Base-by-base conservation (phyloP, 2,113 vertebrate species). In the Ammodytes marinus region DNA sequence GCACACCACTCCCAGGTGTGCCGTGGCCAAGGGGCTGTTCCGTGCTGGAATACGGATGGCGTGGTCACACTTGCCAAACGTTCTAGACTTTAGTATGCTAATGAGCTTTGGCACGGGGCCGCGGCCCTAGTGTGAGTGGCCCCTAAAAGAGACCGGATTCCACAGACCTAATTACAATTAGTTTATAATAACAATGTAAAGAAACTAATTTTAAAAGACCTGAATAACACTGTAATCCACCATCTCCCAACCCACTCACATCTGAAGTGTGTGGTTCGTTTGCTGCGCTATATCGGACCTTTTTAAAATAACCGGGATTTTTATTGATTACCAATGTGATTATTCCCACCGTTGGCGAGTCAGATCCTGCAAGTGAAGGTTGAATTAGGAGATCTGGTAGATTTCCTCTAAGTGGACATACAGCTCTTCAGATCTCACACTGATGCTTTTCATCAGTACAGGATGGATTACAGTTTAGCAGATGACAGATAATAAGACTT, bases 101-200 rank as follows among this genome's bases (percentile, higher is more conserved):
- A n/a, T n/a, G n/a, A n/a, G n/a, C n/a, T n/a, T n/a, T n/a, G n/a
- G n/a, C n/a, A n/a, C n/a, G n/a, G n/a, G n/a, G n/a, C n/a, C n/a
- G n/a, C n/a, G n/a, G n/a, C n/a, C n/a, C n/a, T n/a, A n/a, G n/a
- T n/a, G n/a, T n/a, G n/a, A n/a, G n/a, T n/a, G n/a, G n/a, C n/a
- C 95, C 95, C 96, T 96, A 97, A 97, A 98, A 98, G 96, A 97
- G 27, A 96, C 95, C 95, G 95, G 97, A 97, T 98, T 99, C 96
- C 96, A 96, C 93, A 94, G 94, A 93, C 96, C 97, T 97, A 99
- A 98, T 99, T 98, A 97, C 97, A 98, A 97, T 96, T 97, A 97
- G 97, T 99, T 99, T 98, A 98, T 98, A 97, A 97, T 97, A 97
- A 98, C 97, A 97, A 97, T 98, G 96, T 97, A 98, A 98, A 98